phyloP scores from a whole-genome alignment of 1,140 invertebrate genomes.

The Orius laevigatus region DNA sequence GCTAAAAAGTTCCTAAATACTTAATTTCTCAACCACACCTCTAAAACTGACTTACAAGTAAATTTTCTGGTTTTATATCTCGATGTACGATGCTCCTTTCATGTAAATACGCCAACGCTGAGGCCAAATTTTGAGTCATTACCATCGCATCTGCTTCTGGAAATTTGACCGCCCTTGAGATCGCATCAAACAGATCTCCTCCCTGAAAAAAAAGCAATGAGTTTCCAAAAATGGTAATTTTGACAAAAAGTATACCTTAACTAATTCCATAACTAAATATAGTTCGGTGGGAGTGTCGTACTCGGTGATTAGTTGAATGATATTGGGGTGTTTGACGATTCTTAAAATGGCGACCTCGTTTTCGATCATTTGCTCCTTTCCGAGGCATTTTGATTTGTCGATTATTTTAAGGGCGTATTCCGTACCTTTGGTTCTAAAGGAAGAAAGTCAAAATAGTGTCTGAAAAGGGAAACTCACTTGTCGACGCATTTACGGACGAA shows the following conservation, averaged over 20 bases:
- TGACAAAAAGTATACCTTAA: conserved; percentile 48
- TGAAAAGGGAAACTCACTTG: conserved; percentile 31
- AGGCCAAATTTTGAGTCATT: conserved; percentile 82
- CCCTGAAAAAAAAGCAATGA: conserved; percentile 42
- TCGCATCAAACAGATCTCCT: conserved; percentile 96
- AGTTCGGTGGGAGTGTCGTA: conserved; percentile 77
- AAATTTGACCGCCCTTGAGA: conserved; percentile 84
- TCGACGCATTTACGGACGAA: conserved; percentile 67
- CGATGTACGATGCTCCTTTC: conserved; percentile 86
- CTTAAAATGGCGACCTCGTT: conserved; percentile 84
- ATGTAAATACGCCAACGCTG: conserved; percentile 90
- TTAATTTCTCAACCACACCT: too few relatives aligned
- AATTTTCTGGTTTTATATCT: conserved; percentile 96
- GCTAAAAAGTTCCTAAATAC: too few relatives aligned
- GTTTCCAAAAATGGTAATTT: conserved; percentile 4
- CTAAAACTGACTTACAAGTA: conserved; percentile 50
- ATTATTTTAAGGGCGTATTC: conserved; percentile 93
- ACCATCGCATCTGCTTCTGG: conserved; percentile 76
- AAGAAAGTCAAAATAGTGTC: conserved; percentile 16
- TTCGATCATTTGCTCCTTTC: conserved; percentile 68
- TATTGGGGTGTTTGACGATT: conserved; percentile 81
- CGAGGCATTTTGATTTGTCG: conserved; percentile 78
- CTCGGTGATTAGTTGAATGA: conserved; percentile 82
- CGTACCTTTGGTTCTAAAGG: conserved; percentile 35
- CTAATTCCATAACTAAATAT: conserved; percentile 91